Evolutionary conservation across 2,888 invertebrate genomes (phyloP).

Genomic region (Thereva unica): DNA sequence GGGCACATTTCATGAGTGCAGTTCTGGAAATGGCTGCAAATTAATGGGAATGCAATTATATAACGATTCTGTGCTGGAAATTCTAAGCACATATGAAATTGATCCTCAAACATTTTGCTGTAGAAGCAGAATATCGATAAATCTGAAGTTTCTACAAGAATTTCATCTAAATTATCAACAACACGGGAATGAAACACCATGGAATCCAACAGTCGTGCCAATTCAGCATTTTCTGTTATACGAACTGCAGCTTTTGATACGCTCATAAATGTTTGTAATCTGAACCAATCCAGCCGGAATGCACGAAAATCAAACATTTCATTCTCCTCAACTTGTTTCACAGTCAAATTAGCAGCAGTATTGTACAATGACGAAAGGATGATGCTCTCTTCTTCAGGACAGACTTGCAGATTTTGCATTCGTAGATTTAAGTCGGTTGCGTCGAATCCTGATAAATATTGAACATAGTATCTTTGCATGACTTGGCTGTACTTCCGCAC

Average conservation of each 20-base stretch:
- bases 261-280: conserved; percentile 92
- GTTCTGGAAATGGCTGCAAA: conserved; percentile 97
- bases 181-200: conserved; percentile 97
- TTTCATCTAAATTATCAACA: conserved; percentile 97
- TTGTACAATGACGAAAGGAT: conserved; percentile 92
- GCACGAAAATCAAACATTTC: conserved; percentile 95
- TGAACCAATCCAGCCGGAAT: conserved; percentile 95
- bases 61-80: conserved; percentile 98
- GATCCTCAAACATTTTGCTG: conserved; percentile 94
- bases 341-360: conserved; percentile 80
- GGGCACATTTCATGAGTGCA: conserved; percentile 98
- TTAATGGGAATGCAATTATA: conserved; percentile 95
- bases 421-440: conserved; percentile 87
- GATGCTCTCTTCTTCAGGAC: conserved; percentile 93
- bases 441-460: conserved; percentile 95
- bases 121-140: conserved; percentile 98
- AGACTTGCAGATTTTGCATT: conserved; percentile 79
- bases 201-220: conserved; percentile 92
- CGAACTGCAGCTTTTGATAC: conserved; percentile 77
- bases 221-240: conserved; percentile 80
- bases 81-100: conserved; percentile 98
- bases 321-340: conserved; percentile 96
- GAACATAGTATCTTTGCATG: conserved; percentile 96
- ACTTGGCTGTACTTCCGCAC: conserved; percentile 96
- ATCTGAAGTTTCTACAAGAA: conserved; percentile 95